Evolutionary conservation across 2,797 vertebrate species (phyloP).

Genomic region (Rhinichthys osculus): DNA sequence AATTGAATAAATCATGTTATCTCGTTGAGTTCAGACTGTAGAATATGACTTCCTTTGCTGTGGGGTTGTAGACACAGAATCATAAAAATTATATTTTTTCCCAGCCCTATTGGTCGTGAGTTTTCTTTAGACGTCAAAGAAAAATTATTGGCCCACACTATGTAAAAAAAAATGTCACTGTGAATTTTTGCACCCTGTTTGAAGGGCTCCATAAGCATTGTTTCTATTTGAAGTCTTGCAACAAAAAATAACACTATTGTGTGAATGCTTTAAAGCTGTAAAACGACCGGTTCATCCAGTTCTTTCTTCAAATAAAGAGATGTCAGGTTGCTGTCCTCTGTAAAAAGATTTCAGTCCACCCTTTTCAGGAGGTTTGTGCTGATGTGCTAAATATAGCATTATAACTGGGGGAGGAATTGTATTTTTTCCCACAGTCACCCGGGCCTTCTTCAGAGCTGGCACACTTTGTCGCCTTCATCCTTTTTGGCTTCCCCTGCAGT

Average conservation of each 20-base stretch:
- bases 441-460: background rate
- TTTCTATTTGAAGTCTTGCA: background rate
- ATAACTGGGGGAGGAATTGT: conserved; percentile 4
- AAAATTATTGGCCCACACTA: background rate
- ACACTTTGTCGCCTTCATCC: conserved; percentile 13
- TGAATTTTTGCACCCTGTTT: background rate
- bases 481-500: background rate
- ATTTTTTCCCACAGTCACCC: background rate
- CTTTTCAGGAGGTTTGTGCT: conserved; percentile 4
- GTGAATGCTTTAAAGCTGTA: background rate
- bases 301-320: background rate
- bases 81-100: background rate
- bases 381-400: conserved; percentile 46
- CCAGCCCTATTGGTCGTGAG: background rate
- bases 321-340: conserved; percentile 26
- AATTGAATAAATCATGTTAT: no score
- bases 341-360: background rate
- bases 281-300: conserved; percentile 11
- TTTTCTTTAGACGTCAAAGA: background rate
- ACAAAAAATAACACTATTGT: conserved; percentile 7
- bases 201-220: background rate
- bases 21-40: background rate
- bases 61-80: background rate
- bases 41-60: background rate
- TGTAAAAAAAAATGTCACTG: background rate